Percentiles rank a stretch among this genome's conserved stretches.
Evolutionary conservation across 2,113 vertebrate species (phyloP).

Genomic region (Paramormyrops kingsleyae): DNA sequence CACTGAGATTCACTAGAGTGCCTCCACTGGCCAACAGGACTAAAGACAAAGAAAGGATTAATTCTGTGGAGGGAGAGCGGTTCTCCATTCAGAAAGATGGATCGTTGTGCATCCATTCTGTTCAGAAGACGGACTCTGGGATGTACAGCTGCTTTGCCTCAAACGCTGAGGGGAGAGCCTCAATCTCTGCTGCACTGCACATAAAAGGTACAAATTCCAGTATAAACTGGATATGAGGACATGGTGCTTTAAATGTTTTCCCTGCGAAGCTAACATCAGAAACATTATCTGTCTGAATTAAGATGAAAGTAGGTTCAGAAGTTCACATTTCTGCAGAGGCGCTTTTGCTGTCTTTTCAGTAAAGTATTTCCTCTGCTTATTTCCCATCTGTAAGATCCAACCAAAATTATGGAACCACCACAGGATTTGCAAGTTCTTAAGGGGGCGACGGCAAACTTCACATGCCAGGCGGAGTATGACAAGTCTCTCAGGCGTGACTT

Average conservation of each 20-base stretch:
- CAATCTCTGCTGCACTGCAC: slow-evolving; percentile 68
- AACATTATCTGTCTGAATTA: background rate
- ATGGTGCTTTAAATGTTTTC: background rate
- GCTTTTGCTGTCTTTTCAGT: background rate
- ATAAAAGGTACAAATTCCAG: slow-evolving; percentile 69
- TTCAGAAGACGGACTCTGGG: slow-evolving; percentile 66
- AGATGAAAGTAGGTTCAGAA: background rate
- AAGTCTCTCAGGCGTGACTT: slow-evolving; percentile 71
- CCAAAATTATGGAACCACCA: slow-evolving; percentile 65
- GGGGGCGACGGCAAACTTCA: slow-evolving; percentile 67
- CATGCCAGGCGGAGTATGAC: slow-evolving; percentile 75
- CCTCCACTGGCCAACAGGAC: slow-evolving; percentile 59
- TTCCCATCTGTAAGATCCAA: slow-evolving; percentile 68
- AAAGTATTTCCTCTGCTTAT: background rate
- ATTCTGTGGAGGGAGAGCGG: slow-evolving; percentile 50
- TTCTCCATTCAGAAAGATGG: slow-evolving; percentile 67
- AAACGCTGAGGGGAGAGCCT: slow-evolving; percentile 72
- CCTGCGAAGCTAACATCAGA: background rate
- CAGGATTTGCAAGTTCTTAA: slow-evolving; percentile 66
- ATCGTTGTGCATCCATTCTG: slow-evolving; percentile 67
- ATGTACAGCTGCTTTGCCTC: slow-evolving; percentile 76
- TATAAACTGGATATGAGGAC: background rate
- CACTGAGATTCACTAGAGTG: background rate
- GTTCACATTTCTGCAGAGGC: background rate
- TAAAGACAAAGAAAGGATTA: slow-evolving; percentile 61